phyloP scores from a whole-genome alignment of 2,797 vertebrate species.

The Naso thynnoides region DNA sequence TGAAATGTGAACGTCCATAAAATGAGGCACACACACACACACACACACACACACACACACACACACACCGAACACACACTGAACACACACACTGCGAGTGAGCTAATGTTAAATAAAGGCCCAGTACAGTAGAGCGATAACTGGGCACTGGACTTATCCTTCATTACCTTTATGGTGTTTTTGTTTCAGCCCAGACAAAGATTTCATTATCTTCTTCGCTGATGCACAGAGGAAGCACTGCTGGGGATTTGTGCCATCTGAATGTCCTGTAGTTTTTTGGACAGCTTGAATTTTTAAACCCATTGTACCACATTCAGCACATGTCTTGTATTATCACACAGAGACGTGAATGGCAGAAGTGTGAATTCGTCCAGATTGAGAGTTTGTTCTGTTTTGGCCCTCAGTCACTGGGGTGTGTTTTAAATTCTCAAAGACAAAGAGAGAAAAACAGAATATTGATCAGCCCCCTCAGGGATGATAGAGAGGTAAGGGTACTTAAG shows the following conservation, averaged over 20 bases:
- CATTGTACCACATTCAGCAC: slow-evolving; percentile 18
- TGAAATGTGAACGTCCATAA: slow-evolving; percentile 26
- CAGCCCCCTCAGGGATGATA: slow-evolving; percentile 1
- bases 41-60: too few relatives aligned
- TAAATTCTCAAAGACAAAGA: slow-evolving; percentile 17
- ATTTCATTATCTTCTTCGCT: slow-evolving; percentile 54
- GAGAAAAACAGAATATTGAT: slow-evolving; percentile 16
- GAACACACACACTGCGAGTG: too few relatives aligned
- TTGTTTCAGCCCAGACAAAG: slow-evolving; percentile 37
- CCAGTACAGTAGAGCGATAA: neutral
- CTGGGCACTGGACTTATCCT: slow-evolving; percentile 37
- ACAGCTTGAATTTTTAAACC: slow-evolving; percentile 30
- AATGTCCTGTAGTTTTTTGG: slow-evolving; percentile 41
- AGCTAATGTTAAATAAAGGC: slow-evolving; percentile 27
- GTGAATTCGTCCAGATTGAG: slow-evolving; percentile 35
- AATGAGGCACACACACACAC: too few relatives aligned
- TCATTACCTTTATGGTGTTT: slow-evolving; percentile 37
- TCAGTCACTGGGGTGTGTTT: slow-evolving; percentile 17
- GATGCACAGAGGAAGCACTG: slow-evolving; percentile 22
- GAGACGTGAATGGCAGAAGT: slow-evolving; percentile 15
- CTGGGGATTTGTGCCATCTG: slow-evolving; percentile 37
- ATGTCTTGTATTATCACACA: slow-evolving; percentile 28
- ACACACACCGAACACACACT: too few relatives aligned
- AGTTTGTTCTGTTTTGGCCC: slow-evolving; percentile 15
- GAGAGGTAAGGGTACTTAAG: slow-evolving; percentile 1